Evolutionary conservation across 2,888 invertebrate genomes (phyloP), one percentile per base, ranked within the genome.

Genomic region (Sisyra nigra): DNA sequence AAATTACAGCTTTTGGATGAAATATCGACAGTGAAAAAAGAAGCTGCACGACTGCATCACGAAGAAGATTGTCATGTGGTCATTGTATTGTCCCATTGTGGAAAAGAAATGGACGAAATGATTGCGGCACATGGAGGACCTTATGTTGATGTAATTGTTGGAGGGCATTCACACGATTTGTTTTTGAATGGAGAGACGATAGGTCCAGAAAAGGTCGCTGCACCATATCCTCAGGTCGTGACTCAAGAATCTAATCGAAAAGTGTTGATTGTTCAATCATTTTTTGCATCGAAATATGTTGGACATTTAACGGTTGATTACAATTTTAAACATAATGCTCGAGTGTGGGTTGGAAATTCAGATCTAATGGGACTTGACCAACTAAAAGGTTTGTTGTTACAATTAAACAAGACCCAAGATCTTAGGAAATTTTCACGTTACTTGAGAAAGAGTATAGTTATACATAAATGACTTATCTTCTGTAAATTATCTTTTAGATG

Each of bases 31-130:
- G 71, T 84, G 0, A 74, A 75, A 46, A 65, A 68, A 2, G 84
- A 85, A 61, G 78, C 82, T 0, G 65, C 67, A 39, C 66, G 71
- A 45, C 56, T 86, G 29, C 69, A 69, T 2, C 57, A 60, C 33
- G 67, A 64, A 33, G 63, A 74, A 48, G 76, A 76, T 0, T 72
- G 84, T 3, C 75, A 84, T 50, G 83, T 86, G 41, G 81, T 88
- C 50, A 75, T 91, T 40, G 80, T 82, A 2, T 62, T 88, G n/a
- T 85, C 88, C 0, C 89, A 91, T 57, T 75, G 82, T 40, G 88
- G 89, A 2, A 67, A 83, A 37, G 70, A 74, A 2, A 70, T 72
- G 13, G 82, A 83, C 51, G 63, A 68, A 65, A 55, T 63, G 19
- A 74, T 88, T 47, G 87, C 87, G 0, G 56, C 57, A 3, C 63